These are phyloP conservation scores for Sarcophaga carnaria DNA, from an alignment of 2,888 invertebrate genomes.

Conservation along the genomic window DNA sequence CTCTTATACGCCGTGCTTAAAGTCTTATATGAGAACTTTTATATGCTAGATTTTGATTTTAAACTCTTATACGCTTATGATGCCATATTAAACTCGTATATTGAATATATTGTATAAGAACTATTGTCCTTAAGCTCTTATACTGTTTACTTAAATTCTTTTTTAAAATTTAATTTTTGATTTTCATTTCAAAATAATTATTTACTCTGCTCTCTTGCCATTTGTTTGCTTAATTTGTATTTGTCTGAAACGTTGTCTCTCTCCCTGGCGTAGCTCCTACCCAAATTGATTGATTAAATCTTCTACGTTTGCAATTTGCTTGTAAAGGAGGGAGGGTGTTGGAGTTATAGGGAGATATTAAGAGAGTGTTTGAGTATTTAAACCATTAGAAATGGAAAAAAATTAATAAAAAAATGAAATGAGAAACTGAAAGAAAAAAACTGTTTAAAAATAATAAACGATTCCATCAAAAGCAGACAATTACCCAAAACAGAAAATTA, in stretches of 20 bases:
- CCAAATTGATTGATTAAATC: neutral
- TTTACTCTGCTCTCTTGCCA: neutral
- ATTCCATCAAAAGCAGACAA: slow-evolving; percentile 60
- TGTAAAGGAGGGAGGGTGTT: neutral
- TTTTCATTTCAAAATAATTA: neutral
- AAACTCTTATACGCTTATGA: too few relatives aligned
- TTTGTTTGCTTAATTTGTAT: neutral
- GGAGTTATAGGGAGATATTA: neutral
- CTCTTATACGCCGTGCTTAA: too few relatives aligned
- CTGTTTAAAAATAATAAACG: slow-evolving; percentile 51
- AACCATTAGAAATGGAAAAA: neutral
- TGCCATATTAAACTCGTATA: too few relatives aligned
- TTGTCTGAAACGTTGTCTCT: neutral
- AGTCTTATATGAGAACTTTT: too few relatives aligned
- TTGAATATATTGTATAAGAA: too few relatives aligned
- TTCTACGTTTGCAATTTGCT: neutral
- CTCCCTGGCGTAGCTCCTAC: neutral
- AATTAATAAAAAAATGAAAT: slow-evolving; percentile 19
- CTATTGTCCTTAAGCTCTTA: too few relatives aligned
- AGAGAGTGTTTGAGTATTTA: neutral
- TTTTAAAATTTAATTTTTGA: neutral
- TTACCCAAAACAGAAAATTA: slow-evolving; percentile 58
- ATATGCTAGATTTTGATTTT: too few relatives aligned
- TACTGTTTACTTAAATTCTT: neutral
- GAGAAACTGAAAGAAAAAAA: slow-evolving; percentile 2